Evolutionary conservation across 2,113 vertebrate genomes (phyloP).

Genomic region (Petrocephalus zakoni): DNA sequence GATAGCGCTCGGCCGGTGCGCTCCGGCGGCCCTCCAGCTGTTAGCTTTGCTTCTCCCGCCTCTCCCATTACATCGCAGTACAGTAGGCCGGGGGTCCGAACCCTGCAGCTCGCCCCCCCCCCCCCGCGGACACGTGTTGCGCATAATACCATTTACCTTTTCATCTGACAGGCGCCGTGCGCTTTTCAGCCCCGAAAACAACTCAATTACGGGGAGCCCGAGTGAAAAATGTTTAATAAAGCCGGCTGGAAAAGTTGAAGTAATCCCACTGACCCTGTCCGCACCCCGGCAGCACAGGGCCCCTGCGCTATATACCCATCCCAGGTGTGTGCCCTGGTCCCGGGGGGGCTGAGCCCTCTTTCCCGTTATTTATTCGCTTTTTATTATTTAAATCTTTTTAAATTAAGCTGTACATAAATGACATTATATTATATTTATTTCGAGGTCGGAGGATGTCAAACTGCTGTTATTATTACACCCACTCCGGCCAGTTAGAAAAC

Average conservation of each 20-base stretch:
- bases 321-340: neutral
- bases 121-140: constrained; percentile 25
- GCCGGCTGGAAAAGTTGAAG: neutral
- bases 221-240: neutral
- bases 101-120: neutral
- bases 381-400: neutral
- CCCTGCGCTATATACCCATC: neutral
- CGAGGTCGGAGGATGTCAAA: constrained; percentile 4
- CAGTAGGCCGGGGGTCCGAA: constrained; percentile 7
- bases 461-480: constrained; percentile 10
- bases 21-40: constrained; percentile 48
- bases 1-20: constrained; percentile 41
- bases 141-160: constrained; percentile 33
- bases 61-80: constrained; percentile 30
- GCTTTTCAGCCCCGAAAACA: constrained; percentile 34
- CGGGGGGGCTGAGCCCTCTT: neutral
- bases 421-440: constrained; percentile 7
- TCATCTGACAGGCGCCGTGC: constrained; percentile 33
- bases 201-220: constrained; percentile 25
- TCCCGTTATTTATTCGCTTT: neutral
- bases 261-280: neutral
- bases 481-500: neutral
- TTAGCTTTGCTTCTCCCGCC: constrained; percentile 26
- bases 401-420: neutral
- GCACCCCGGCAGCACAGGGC: neutral